A percentile compares a stretch with the other conserved stretches of the same genome.
phyloP scores from a whole-genome alignment of 2,797 vertebrate species.

The Cephalopachus bancanus region DNA sequence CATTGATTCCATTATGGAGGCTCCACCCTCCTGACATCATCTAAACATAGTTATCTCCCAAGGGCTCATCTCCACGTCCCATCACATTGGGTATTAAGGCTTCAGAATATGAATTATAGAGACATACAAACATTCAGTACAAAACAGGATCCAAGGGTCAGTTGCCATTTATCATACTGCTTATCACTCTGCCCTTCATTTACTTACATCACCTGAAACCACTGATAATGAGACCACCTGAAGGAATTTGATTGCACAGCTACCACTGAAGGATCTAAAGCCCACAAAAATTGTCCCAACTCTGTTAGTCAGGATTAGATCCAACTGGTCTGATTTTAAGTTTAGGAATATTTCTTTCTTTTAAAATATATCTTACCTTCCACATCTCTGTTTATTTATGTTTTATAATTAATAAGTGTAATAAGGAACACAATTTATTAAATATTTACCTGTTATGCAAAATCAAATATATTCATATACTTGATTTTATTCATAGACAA shows the following conservation, averaged over 20 bases:
- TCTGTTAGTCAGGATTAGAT: background rate
- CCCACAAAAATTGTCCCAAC: background rate
- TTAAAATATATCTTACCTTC: background rate
- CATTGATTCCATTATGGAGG: background rate
- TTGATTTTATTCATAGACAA: background rate
- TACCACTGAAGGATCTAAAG: background rate
- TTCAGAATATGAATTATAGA: background rate
- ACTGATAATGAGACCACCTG: background rate
- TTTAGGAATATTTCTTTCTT: conserved; percentile 20
- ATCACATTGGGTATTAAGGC: background rate
- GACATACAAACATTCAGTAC: background rate
- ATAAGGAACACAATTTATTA: conserved; percentile 17
- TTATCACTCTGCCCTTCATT: background rate
- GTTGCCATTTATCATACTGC: background rate
- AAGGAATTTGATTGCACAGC: background rate
- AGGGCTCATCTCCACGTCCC: background rate
- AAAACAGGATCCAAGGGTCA: background rate
- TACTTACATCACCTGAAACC: background rate
- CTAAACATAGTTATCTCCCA: background rate
- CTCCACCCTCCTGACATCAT: background rate
- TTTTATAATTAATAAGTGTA: background rate
- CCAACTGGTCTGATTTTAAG: background rate
- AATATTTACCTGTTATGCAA: conserved; percentile 3
- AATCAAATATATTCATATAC: background rate
- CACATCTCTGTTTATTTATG: background rate